Evolutionary conservation across 2,888 invertebrate species (phyloP).

Genomic region (Drosophila stalkeri): DNA sequence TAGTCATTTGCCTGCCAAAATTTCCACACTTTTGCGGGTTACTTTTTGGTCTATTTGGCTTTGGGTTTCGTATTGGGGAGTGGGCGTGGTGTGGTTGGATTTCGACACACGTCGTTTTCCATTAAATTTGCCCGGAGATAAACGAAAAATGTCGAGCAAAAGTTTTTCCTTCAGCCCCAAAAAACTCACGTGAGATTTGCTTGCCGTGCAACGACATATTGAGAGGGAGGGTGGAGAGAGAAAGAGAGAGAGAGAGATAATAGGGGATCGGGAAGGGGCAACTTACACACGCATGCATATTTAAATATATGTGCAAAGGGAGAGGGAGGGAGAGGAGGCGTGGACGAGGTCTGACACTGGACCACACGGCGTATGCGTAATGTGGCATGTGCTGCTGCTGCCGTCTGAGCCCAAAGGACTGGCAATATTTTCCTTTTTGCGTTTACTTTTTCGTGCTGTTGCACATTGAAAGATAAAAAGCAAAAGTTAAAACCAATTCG

Average conservation of each 20-base stretch:
- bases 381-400: constrained; percentile 36
- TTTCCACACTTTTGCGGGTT: constrained; percentile 14
- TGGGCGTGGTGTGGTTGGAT: constrained; percentile 42
- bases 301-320: constrained; percentile 18
- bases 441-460: constrained; percentile 64
- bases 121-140: constrained; percentile 76
- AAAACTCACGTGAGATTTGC: constrained; percentile 61
- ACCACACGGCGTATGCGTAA: constrained; percentile 75
- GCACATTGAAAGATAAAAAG: constrained; percentile 77
- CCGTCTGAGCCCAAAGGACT: constrained; percentile 54
- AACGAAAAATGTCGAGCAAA: constrained; percentile 74
- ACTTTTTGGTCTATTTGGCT: constrained; percentile 12
- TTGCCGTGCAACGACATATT: constrained; percentile 28
- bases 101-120: constrained; percentile 70
- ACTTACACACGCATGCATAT: constrained; percentile 31
- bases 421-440: constrained; percentile 39
- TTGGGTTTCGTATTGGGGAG: neutral
- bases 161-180: constrained; percentile 33
- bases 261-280: neutral
- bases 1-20: neutral
- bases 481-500: constrained; percentile 80
- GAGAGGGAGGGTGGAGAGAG: no score
- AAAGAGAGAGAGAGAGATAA: no score
- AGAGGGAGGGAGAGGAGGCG: neutral
- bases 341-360: constrained; percentile 6